Conservation (phyloP, 2,797 vertebrate genomes). For the Cacajao melanocephalus region DNA sequence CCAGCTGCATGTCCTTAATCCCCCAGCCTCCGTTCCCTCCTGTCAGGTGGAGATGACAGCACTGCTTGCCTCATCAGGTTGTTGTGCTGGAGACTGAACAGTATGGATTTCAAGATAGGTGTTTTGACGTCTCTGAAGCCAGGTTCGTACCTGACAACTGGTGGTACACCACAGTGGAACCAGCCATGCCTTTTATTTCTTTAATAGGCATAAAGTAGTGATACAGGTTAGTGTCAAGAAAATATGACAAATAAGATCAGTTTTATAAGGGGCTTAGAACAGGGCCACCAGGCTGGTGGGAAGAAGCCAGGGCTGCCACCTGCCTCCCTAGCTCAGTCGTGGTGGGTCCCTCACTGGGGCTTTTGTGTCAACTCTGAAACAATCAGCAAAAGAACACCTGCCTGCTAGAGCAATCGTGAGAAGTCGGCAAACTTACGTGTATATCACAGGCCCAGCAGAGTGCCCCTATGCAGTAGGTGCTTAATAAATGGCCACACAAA, state of each 20-base stretch:
- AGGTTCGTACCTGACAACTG: background rate
- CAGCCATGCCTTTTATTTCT: background rate
- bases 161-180: fast-evolving
- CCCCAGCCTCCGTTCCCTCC: background rate
- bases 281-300: background rate
- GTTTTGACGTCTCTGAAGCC: background rate
- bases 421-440: background rate
- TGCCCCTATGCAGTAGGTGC: background rate
- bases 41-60: background rate
- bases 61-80: background rate
- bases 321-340: background rate
- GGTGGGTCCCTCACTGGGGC: background rate
- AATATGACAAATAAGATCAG: background rate
- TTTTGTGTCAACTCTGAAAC: background rate
- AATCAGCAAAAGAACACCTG: background rate
- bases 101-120: background rate
- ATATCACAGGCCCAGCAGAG: background rate
- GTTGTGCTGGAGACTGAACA: background rate
- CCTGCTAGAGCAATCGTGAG: background rate
- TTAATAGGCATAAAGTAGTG: background rate
- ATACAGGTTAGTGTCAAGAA: background rate
- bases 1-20: background rate
- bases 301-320: background rate
- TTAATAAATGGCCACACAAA: background rate
- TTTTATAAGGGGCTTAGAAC: background rate